These are phyloP conservation scores for Engystomops pustulosus DNA, from an alignment of 2,113 vertebrate species.

Conservation along the genomic window DNA sequence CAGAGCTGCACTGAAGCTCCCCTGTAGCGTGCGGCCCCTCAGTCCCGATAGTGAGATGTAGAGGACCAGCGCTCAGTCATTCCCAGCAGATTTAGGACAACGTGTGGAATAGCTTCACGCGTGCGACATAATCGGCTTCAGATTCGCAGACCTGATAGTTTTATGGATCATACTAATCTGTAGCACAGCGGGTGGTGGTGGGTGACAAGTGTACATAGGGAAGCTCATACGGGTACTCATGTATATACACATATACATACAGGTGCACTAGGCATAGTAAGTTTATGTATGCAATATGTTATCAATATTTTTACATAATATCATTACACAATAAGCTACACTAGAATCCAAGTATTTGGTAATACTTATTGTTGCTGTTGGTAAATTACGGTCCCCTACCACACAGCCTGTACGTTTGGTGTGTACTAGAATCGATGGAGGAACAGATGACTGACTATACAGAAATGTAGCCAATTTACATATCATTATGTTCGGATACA, in stretches of 20 bases:
- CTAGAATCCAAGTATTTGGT: no score
- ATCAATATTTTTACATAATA: no score
- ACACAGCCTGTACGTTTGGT: no score
- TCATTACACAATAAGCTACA: neutral
- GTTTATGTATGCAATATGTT: no score
- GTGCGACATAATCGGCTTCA: neutral
- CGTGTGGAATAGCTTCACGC: constrained; percentile 4
- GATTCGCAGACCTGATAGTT: neutral
- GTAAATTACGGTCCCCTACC: no score
- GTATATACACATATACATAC: no score
- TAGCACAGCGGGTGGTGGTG: neutral
- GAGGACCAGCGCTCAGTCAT: neutral
- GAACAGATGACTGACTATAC: neutral
- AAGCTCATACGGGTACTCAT: neutral
- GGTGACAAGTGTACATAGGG: neutral
- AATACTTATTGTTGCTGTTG: no score
- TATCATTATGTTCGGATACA: no score
- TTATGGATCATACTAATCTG: constrained; percentile 21
- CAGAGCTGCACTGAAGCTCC: neutral
- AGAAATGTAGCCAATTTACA: no score
- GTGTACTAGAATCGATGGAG: neutral
- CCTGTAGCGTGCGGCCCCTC: no score
- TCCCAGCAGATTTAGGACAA: neutral
- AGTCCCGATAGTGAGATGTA: neutral
- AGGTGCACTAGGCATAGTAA: no score